Base-by-base conservation (phyloP, 2,113 vertebrate genomes). In the Aepyceros melampus region DNA sequence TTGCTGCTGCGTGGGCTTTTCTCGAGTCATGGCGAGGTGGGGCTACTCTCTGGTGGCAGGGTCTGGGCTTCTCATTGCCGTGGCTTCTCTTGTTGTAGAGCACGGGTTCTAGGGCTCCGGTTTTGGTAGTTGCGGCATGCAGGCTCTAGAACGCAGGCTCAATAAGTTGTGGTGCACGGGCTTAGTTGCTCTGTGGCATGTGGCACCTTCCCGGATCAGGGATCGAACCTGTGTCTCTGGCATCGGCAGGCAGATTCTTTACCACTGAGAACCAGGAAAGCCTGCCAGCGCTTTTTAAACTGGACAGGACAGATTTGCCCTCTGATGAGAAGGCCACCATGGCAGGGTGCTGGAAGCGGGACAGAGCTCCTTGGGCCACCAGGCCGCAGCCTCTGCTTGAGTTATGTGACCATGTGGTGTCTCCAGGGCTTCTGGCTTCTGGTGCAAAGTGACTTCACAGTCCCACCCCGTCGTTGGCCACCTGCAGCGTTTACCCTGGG, bases 381-480 rank as follows among this genome's bases (percentile, higher is more conserved):
- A 12, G 23, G 9, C 58, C 0, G 51, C 51, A 51, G n/a, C 62
- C 29, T 17, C 5, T 16, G 71, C 27, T 11, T 19, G 31, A 36
- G 53, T 23, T 27, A 21, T 29, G 17, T 3, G 25, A 31, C 55
- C 3, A 5, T 16, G n/a, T n/a, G n/a, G n/a, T n/a, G 2, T 47
- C 45, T 36, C 43, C 27, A 17, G 0, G 67, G 67, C 67, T 71
- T 71, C 67, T 10, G 1, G 23, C 85, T 78, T 58, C 60, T 0
- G 0, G 16, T 14, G 23, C 47, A 51, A 45, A 33, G 53, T 17
- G 14, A n/a, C 64, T 6, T 17, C 31, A 23, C 8, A 14, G 13
- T 1, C 36, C 3, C 5, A 16, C 19, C 19, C 84, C 2, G 4
- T 62, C 0, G 1, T 0, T 7, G 71, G 86, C 43, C 49, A 9